Evolutionary conservation across 2,113 vertebrate genomes (phyloP).

Genomic region (Semnornis frantzii): DNA sequence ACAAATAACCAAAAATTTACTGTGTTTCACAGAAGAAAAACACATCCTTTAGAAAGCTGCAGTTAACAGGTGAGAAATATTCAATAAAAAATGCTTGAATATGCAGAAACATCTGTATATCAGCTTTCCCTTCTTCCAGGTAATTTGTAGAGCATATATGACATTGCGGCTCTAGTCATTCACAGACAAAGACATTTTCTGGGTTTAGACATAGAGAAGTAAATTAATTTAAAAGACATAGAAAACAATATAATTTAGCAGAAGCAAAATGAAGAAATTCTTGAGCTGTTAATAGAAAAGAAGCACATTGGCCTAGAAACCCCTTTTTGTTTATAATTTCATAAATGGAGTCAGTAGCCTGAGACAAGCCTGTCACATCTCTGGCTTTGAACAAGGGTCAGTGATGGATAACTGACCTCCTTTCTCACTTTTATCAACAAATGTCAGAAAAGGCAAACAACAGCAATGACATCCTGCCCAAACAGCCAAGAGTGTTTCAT

Average conservation of each 20-base stretch:
- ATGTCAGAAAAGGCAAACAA: constrained; percentile 66
- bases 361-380: constrained; percentile 38
- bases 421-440: constrained; percentile 60
- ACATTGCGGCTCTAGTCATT: too few species aligned
- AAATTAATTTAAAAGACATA: not conserved
- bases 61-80: not conserved
- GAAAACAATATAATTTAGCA: not conserved
- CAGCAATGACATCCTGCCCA: constrained; percentile 85
- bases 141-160: not conserved
- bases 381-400: constrained; percentile 43
- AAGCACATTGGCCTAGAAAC: not conserved
- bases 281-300: not conserved
- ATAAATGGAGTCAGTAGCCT: not conserved
- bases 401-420: constrained; percentile 63
- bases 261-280: not conserved
- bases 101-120: not conserved
- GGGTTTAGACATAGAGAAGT: not conserved
- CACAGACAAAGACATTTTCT: not conserved
- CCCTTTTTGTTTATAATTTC: constrained; percentile 28
- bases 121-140: not conserved
- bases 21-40: not conserved
- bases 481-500: constrained; percentile 83
- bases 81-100: not conserved
- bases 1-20: not conserved
- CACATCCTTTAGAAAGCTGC: not conserved